These are phyloP conservation scores for Pterocles burchelli DNA, from an alignment of 2,113 vertebrate species.

Conservation along the genomic window DNA sequence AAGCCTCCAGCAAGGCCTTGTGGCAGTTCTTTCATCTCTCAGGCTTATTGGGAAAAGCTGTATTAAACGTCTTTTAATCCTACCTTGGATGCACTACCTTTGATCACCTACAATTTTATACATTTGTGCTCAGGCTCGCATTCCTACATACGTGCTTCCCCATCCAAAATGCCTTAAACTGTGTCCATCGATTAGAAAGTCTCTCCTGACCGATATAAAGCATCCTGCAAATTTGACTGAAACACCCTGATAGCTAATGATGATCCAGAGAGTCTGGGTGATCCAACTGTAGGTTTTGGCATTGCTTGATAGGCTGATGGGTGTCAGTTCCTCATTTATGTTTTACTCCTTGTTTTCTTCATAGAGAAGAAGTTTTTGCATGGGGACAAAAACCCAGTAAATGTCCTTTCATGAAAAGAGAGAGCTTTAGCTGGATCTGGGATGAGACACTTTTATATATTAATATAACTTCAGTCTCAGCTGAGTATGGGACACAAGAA, in stretches of 20 bases:
- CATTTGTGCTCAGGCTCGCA: slow-evolving; percentile 18
- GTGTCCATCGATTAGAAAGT: slow-evolving; percentile 24
- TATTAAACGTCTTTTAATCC: slow-evolving; percentile 71
- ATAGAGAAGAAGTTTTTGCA: background rate
- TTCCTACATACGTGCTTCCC: slow-evolving; percentile 10
- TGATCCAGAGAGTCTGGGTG: background rate
- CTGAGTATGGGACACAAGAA: background rate
- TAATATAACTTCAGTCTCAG: background rate
- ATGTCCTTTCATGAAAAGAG: background rate
- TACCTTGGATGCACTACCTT: slow-evolving; percentile 63
- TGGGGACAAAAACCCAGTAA: background rate
- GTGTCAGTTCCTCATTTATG: background rate
- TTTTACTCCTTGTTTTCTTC: background rate
- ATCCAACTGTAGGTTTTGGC: background rate
- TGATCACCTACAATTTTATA: slow-evolving; percentile 68
- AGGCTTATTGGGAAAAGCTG: slow-evolving; percentile 70
- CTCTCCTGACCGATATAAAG: slow-evolving; percentile 1
- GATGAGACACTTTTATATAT: background rate
- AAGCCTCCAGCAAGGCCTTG: slow-evolving; percentile 66
- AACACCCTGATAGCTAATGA: background rate
- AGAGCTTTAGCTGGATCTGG: background rate
- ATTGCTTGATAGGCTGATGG: background rate
- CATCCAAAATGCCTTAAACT: slow-evolving; percentile 53
- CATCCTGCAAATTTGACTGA: background rate
- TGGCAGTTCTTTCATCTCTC: slow-evolving; percentile 70